Percentiles rank a stretch among this genome's conserved stretches.
These are phyloP conservation scores for Percopsis transmontana DNA, from an alignment of 2,113 vertebrate genomes.

Conservation along the genomic window DNA sequence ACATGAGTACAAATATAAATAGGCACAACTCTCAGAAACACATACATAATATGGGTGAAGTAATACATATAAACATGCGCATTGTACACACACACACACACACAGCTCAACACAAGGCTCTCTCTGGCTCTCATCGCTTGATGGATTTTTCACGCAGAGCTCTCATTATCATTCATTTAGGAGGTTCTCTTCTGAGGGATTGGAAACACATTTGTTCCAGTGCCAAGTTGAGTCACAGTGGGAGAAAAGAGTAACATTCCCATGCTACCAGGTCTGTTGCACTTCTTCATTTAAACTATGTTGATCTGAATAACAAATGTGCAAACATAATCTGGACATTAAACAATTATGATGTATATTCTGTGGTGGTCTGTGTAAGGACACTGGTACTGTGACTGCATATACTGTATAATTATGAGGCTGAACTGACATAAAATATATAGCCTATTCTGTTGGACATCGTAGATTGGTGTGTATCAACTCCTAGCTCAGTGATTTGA, in stretches of 20 bases:
- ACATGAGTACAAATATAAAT: constrained; percentile 16
- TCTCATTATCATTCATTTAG: constrained; percentile 71
- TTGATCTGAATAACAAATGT: too few species aligned
- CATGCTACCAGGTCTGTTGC: constrained; percentile 11
- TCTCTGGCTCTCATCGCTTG: constrained; percentile 53
- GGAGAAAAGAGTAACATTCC: constrained; percentile 20
- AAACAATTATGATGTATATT: too few species aligned
- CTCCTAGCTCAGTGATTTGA: too few species aligned
- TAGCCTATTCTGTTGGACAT: too few species aligned
- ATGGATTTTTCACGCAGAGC: constrained; percentile 69
- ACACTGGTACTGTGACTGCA: too few species aligned
- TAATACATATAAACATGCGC: not conserved
- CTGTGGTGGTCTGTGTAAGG: too few species aligned
- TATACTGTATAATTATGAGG: too few species aligned
- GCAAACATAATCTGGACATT: too few species aligned
- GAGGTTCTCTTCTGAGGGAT: constrained; percentile 62
- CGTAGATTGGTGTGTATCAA: too few species aligned
- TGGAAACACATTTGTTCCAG: constrained; percentile 62
- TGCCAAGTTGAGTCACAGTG: constrained; percentile 21
- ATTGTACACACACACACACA: constrained; percentile 11
- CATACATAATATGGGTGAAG: not conserved
- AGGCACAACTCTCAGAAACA: not conserved
- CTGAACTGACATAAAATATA: too few species aligned
- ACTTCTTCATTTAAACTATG: too few species aligned
- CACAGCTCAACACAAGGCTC: constrained; percentile 8